A percentile compares a stretch with the other conserved stretches of the same genome.
phyloP scores from a whole-genome alignment of 2,888 invertebrate genomes.

The Agrilus mali region DNA sequence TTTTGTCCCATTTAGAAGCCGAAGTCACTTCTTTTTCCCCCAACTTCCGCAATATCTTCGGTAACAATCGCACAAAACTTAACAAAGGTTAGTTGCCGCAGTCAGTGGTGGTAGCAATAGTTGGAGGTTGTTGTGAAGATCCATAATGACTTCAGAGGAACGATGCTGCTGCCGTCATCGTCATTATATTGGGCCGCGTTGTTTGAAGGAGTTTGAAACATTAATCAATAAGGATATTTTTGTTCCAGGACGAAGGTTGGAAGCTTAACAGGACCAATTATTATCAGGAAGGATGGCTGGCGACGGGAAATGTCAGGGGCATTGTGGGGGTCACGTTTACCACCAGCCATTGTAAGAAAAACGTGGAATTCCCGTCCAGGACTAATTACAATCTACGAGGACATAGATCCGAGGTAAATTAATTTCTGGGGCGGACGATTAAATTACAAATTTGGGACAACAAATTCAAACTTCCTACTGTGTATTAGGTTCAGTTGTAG shows the following conservation, averaged over 20 bases:
- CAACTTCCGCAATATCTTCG: no score
- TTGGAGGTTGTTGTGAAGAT: neutral
- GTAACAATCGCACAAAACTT: neutral
- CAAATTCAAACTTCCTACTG: no score
- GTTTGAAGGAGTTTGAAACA: neutral
- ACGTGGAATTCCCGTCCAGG: conserved; percentile 73
- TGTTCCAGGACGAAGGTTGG: conserved; percentile 81
- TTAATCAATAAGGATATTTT: neutral
- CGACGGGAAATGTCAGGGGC: conserved; percentile 87
- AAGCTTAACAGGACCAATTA: conserved; percentile 89
- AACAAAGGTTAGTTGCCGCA: neutral
- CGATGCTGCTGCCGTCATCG: neutral
- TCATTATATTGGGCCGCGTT: no score
- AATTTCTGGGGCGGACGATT: no score
- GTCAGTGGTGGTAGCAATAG: neutral
- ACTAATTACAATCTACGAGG: conserved; percentile 96
- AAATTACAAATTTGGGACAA: no score
- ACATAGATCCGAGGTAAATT: conserved; percentile 84
- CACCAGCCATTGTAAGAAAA: conserved; percentile 81
- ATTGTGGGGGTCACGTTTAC: conserved; percentile 95
- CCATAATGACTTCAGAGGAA: neutral
- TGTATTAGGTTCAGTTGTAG: no score
- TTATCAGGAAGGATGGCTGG: conserved; percentile 96
- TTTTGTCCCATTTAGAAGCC: no score
- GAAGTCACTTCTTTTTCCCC: no score